These are phyloP conservation scores for Neoascia interrupta DNA, from an alignment of 2,888 invertebrate genomes.

Conservation along the genomic window DNA sequence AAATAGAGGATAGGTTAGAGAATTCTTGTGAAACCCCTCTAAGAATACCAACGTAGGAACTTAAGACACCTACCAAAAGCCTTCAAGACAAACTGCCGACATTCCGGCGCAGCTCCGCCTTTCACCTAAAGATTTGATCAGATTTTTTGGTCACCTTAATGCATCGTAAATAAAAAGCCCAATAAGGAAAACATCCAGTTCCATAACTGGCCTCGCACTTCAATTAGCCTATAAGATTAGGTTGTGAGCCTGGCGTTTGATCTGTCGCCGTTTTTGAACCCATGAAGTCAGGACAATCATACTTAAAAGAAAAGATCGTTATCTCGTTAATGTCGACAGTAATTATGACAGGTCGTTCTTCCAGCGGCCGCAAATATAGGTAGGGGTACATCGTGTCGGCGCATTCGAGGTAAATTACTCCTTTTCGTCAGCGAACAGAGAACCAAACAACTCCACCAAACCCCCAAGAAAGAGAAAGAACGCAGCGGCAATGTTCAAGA, in stretches of 20 bases:
- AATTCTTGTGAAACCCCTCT: no score
- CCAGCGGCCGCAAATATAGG: constrained; percentile 1
- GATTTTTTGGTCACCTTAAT: no score
- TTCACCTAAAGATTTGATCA: no score
- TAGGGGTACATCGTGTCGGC: constrained; percentile 8
- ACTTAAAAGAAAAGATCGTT: constrained; percentile 20
- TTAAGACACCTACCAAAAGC: no score
- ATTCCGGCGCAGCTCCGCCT: no score
- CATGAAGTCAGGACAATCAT: constrained; percentile 1
- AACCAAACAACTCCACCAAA: constrained; percentile 2
- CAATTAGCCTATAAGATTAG: constrained; percentile 1
- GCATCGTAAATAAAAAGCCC: no score
- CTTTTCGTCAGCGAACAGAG: constrained; percentile 19
- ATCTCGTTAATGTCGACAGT: constrained; percentile 47
- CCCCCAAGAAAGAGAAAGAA: constrained; percentile 55
- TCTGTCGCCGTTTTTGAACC: neutral
- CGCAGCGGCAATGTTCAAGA: constrained; percentile 45
- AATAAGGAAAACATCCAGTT: no score
- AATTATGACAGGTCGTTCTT: constrained; percentile 39
- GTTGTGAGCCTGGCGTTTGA: constrained; percentile 5
- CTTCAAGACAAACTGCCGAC: no score
- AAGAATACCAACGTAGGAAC: no score
- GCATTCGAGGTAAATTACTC: constrained; percentile 24
- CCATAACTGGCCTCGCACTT: constrained; percentile 1
- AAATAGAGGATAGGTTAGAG: no score